Evolutionary conservation across 2,797 vertebrate species (phyloP).

Genomic region (Lepidocolaptes lacrymiger): DNA sequence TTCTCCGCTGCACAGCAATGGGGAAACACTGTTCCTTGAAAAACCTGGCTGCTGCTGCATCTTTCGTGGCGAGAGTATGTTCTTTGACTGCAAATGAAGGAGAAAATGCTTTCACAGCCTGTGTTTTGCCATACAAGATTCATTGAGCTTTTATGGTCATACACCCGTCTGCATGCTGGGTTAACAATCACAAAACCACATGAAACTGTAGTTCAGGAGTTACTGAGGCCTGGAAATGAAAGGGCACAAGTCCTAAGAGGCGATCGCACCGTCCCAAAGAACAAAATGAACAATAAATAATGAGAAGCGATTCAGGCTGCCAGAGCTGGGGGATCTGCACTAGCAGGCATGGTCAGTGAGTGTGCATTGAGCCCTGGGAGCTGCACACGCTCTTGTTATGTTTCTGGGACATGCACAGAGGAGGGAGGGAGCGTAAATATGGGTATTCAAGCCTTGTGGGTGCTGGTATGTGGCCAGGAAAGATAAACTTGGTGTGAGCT

Average conservation of each 20-base stretch:
- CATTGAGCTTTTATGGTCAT: slow-evolving; percentile 74
- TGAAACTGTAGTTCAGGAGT: slow-evolving; percentile 75
- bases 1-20: slow-evolving; percentile 42
- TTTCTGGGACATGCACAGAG: background rate
- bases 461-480: background rate
- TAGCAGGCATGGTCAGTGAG: background rate
- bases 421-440: background rate
- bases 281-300: slow-evolving; percentile 71
- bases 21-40: slow-evolving; percentile 53
- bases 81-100: slow-evolving; percentile 79
- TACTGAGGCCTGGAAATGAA: slow-evolving; percentile 77
- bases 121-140: slow-evolving; percentile 68
- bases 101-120: slow-evolving; percentile 69
- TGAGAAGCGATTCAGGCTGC: slow-evolving; percentile 53
- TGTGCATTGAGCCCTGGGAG: slow-evolving; percentile 4
- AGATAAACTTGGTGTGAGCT: background rate
- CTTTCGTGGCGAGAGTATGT: slow-evolving; percentile 21
- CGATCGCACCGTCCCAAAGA: slow-evolving; percentile 48
- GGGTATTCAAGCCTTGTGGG: background rate
- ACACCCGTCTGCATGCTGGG: slow-evolving; percentile 73
- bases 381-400: background rate
- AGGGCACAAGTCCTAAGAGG: slow-evolving; percentile 72
- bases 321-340: slow-evolving; percentile 33
- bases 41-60: slow-evolving; percentile 61
- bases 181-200: slow-evolving; percentile 81